These are phyloP conservation scores for Vultur gryphus DNA, from an alignment of 2,797 vertebrate species.

Conservation along the genomic window DNA sequence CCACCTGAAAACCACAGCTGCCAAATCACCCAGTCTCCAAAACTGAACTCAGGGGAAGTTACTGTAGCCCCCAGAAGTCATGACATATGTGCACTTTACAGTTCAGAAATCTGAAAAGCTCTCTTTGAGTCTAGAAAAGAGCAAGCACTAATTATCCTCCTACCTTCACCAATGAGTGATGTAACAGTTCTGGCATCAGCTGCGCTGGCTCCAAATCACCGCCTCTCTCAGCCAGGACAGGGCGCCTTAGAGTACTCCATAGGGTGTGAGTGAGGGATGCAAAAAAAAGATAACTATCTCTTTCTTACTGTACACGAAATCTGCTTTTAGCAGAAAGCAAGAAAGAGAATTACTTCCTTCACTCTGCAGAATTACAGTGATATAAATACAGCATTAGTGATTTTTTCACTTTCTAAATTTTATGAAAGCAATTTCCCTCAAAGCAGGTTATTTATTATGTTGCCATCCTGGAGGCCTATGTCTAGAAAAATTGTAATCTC, in stretches of 20 bases:
- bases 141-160: conserved; percentile 21
- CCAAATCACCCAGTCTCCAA: conserved; percentile 14
- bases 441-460: neutral
- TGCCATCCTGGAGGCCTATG: neutral
- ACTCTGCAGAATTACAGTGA: neutral
- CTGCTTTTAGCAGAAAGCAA: neutral
- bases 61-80: neutral
- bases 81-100: neutral
- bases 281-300: neutral
- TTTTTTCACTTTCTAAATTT: neutral
- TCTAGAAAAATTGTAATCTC: neutral
- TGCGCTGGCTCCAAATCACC: neutral
- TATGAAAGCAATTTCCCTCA: neutral
- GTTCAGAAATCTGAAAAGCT: conserved; percentile 36
- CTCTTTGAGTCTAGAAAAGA: conserved; percentile 34
- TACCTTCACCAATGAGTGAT: conserved; percentile 26
- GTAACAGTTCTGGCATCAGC: conserved; percentile 16
- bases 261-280: neutral
- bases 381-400: neutral
- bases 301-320: neutral
- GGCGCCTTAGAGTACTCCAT: neutral
- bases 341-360: neutral
- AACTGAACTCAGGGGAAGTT: neutral
- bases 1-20: neutral
- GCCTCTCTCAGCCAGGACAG: neutral